These are phyloP conservation scores for Morpho helenor DNA, from an alignment of 2,888 invertebrate genomes.

Conservation along the genomic window DNA sequence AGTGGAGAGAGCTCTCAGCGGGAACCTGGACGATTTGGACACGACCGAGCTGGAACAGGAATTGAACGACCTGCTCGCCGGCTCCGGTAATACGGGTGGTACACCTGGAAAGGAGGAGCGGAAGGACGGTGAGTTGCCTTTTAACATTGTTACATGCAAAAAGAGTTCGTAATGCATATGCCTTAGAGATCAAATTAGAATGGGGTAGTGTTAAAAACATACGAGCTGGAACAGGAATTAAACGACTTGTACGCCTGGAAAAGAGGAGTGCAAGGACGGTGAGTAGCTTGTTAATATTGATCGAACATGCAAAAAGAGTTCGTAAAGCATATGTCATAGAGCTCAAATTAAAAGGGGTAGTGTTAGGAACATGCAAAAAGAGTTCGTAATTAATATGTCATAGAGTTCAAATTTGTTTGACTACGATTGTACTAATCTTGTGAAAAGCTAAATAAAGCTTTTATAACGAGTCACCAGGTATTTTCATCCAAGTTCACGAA, in stretches of 20 bases:
- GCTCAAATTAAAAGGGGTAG: too few relatives aligned
- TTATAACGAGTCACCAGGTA: background rate
- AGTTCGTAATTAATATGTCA: too few relatives aligned
- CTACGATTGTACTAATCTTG: too few relatives aligned
- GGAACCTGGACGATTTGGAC: conserved; percentile 68
- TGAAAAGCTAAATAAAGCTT: too few relatives aligned
- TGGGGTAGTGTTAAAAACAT: too few relatives aligned
- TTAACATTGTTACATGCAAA: background rate
- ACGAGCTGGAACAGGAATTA: conserved; percentile 83
- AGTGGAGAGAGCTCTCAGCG: conserved; percentile 58
- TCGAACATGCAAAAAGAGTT: too few relatives aligned
- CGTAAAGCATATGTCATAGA: too few relatives aligned
- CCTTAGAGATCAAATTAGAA: too few relatives aligned
- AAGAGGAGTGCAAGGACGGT: conserved; percentile 27
- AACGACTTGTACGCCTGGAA: conserved; percentile 67
- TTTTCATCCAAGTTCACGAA: background rate
- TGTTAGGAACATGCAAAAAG: too few relatives aligned
- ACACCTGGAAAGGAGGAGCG: conserved; percentile 39
- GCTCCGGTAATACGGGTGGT: conserved; percentile 37
- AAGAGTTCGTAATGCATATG: too few relatives aligned
- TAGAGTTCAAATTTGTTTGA: too few relatives aligned
- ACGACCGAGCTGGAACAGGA: conserved; percentile 84
- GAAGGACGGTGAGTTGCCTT: conserved; percentile 3
- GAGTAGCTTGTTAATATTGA: background rate
- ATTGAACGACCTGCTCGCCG: conserved; percentile 78